A percentile compares a stretch with the other conserved stretches of the same genome.
Conservation (phyloP, 92 coral and sea anemone species). For the Diadumene lineata region DNA sequence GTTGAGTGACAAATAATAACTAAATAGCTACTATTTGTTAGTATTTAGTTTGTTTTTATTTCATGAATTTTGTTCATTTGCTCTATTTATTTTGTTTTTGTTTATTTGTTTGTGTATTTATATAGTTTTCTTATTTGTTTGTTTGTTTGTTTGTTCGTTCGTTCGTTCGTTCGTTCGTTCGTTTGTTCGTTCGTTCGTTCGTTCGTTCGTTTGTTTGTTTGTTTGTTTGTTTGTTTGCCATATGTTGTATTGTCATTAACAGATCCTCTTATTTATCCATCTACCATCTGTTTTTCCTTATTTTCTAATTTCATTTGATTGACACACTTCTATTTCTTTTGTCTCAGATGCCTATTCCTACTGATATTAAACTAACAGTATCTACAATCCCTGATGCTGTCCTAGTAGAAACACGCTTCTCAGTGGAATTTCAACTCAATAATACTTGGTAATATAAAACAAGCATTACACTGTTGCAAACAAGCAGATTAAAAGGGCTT, state of each 20-base stretch:
- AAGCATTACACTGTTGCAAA: not conserved
- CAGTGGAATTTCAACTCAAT: conserved; percentile 63
- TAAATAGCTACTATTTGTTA: no score
- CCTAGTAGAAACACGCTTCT: conserved; percentile 89
- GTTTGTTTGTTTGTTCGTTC: not conserved
- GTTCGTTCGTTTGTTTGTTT: not conserved
- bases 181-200: not conserved
- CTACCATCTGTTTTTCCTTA: no score
- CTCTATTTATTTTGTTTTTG: no score
- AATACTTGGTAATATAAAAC: conserved; percentile 72
- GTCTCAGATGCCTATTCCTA: conserved; percentile 67
- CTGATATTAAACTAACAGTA: conserved; percentile 79
- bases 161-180: not conserved
- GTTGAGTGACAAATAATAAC: no score
- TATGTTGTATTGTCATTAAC: not conserved
- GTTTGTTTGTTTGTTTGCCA: not conserved
- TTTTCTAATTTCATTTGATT: not conserved
- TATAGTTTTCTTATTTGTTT: no score
- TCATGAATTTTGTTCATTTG: no score
- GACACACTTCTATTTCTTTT: not conserved
- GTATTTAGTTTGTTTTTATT: no score
- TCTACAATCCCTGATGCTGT: conserved; percentile 90
- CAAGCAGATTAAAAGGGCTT: no score
- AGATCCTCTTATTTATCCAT: no score
- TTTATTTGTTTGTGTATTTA: no score